These are phyloP conservation scores for Otus scops DNA, from an alignment of 2,797 vertebrate genomes.

Conservation along the genomic window DNA sequence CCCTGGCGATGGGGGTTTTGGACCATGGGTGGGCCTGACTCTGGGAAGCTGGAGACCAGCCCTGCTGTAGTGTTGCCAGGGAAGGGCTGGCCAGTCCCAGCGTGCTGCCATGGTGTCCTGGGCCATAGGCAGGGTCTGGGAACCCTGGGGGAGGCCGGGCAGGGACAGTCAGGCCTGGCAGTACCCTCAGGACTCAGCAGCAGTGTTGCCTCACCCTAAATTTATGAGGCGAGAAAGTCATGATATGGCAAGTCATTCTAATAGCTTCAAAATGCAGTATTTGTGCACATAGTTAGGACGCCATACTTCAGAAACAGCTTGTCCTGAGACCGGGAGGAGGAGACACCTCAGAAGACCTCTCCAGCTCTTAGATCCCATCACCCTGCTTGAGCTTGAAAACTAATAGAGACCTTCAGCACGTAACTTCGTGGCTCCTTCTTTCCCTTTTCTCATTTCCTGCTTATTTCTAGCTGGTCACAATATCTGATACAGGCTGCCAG, in stretches of 20 bases:
- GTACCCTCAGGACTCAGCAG: rapidly evolving
- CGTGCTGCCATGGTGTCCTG: no score
- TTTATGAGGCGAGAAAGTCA: background rate
- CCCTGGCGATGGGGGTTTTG: rapidly evolving
- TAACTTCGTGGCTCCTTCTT: background rate
- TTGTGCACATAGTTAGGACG: background rate
- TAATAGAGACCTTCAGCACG: background rate
- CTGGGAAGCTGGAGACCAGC: background rate
- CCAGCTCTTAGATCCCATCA: background rate
- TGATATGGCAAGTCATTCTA: background rate
- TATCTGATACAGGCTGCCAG: background rate
- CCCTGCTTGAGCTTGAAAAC: background rate
- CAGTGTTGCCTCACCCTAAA: background rate
- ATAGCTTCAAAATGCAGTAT: background rate
- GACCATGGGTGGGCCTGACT: background rate
- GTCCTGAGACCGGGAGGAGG: background rate
- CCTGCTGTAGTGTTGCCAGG: background rate
- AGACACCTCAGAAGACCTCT: background rate
- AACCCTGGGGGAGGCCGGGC: background rate
- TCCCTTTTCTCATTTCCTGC: background rate
- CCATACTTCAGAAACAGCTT: background rate
- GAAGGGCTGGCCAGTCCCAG: rapidly evolving
- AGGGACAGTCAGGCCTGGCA: background rate
- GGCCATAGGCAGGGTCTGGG: background rate
- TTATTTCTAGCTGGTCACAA: background rate